Evolutionary conservation across 2,113 vertebrate species (phyloP).

Genomic region (Cyphomyrus plagiostoma): DNA sequence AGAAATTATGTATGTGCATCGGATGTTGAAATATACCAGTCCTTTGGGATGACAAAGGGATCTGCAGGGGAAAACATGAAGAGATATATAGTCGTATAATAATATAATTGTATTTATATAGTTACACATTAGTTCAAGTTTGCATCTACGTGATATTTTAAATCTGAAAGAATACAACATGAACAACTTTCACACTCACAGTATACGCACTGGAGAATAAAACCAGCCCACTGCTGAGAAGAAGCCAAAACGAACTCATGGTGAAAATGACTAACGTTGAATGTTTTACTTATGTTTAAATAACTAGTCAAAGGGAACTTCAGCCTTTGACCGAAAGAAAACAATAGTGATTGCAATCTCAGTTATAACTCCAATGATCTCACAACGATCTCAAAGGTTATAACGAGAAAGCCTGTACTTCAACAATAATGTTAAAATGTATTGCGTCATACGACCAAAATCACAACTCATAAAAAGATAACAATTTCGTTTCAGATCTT

Average conservation of each 20-base stretch:
- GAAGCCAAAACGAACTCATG: slow-evolving; percentile 28
- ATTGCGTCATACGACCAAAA: slow-evolving; percentile 3
- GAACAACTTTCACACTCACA: slow-evolving; percentile 40
- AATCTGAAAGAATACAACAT: background rate
- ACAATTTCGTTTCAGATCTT: background rate
- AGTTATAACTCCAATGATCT: background rate
- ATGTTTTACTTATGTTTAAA: slow-evolving; percentile 29
- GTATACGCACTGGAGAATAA: slow-evolving; percentile 28
- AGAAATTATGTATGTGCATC: background rate
- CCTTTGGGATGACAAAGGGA: slow-evolving; percentile 35
- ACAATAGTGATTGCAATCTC: slow-evolving; percentile 10
- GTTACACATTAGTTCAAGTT: background rate
- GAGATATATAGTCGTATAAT: background rate
- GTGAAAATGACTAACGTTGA: slow-evolving; percentile 5
- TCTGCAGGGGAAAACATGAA: slow-evolving; percentile 32
- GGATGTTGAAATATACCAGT: slow-evolving; percentile 42
- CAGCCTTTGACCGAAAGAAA: slow-evolving; percentile 34
- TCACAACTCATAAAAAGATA: background rate
- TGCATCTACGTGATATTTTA: background rate
- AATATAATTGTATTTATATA: background rate
- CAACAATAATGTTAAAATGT: background rate
- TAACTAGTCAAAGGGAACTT: slow-evolving; percentile 34
- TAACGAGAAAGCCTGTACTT: background rate
- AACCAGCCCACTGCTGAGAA: slow-evolving; percentile 37
- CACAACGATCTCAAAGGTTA: slow-evolving; percentile 29